Evolutionary conservation across 2,113 vertebrate genomes (phyloP).

Genomic region (Xerus inauris): DNA sequence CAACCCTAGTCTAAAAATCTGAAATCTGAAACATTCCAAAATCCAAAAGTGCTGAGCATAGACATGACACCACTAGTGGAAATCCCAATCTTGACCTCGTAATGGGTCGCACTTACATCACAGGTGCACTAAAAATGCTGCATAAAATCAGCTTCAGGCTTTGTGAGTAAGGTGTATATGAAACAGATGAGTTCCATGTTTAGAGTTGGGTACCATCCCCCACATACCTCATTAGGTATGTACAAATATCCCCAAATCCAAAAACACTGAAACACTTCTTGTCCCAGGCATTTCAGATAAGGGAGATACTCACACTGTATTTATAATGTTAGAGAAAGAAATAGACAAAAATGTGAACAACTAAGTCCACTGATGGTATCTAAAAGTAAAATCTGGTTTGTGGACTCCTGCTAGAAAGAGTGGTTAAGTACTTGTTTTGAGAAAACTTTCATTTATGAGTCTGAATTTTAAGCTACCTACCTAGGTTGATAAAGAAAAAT

Average conservation of each 20-base stretch:
- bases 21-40: not conserved
- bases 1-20: not conserved
- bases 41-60: not conserved
- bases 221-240: not conserved
- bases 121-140: not conserved
- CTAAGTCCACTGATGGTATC: not conserved
- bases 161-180: not conserved
- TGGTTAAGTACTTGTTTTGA: not conserved
- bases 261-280: not conserved
- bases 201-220: not conserved
- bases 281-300: not conserved
- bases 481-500: constrained; percentile 7
- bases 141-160: not conserved
- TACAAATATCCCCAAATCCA: not conserved
- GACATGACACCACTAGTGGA: not conserved
- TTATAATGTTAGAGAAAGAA: constrained; percentile 37
- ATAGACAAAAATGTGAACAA: not conserved
- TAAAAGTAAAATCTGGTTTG: not conserved
- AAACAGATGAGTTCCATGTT: not conserved
- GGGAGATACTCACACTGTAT: not conserved
- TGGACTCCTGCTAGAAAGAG: not conserved
- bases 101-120: not conserved
- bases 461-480: not conserved
- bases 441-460: constrained; percentile 18
- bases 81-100: not conserved